Evolutionary conservation across 2,888 invertebrate genomes (phyloP), one percentile per base, ranked within the genome.

Genomic region (Drosophila buzzatii): DNA sequence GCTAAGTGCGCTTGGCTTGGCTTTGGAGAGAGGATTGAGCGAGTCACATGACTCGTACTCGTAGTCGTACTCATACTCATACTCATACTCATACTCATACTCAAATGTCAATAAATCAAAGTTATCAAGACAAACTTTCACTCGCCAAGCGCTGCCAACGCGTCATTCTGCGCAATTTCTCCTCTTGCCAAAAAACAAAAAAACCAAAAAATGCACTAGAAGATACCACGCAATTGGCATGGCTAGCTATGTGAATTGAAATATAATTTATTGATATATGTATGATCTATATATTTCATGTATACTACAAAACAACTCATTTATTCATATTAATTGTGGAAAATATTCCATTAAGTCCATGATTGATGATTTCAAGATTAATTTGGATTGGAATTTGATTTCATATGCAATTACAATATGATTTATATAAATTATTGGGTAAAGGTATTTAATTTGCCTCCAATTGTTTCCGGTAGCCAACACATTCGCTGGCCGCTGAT

Each of bases 91-190:
- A 45, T 9, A 47, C 59, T 39, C 42, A 35, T 49, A 47, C 27
- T 23, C 42, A 16, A 33, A 44, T 61, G 58, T 58, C 65, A 65
- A 75, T 75, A 76, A 75, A 76, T 71, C 72, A 76, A 65, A 47
- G 35, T 57, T 52, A 57, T 41, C 59, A 37, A 51, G 23, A 45
- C 23, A 58, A 76, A 71, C 75, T 75, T 75, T 75, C 77, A 66
- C 62, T 76, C 44, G 74, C 35, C 35, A 12, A 35, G 12, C 35
- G 35, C 35, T 35, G 10, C 35, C 35, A 45, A 47, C 23, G 23
- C 33, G 18, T 51, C 31, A 18, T 33, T 51, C 18, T 20, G 33
- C 52, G 20, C 52, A 47, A 27, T 55, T 45, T 56, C 27, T n/a
- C 41, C 12, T n/a, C 33, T 39, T 10, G 12, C 20, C 53, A 41